Percentiles rank a stretch among this genome's conserved stretches.
Evolutionary conservation across 1,140 invertebrate genomes (phyloP).

Genomic region (Drosophila tsacasi): DNA sequence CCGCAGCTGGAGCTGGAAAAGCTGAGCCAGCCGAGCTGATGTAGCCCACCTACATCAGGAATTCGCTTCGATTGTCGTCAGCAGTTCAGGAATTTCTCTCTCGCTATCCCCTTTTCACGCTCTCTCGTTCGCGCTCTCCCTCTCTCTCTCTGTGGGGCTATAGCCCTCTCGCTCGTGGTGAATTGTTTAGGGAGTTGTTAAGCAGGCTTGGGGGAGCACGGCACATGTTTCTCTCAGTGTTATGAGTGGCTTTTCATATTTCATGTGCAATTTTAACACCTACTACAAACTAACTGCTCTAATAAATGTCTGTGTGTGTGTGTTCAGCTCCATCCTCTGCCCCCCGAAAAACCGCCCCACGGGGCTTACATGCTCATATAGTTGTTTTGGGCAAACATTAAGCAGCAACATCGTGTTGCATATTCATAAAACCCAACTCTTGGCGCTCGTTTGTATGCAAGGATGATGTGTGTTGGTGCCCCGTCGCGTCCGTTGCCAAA

Average conservation of each 20-base stretch:
- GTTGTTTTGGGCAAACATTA: constrained; percentile 61
- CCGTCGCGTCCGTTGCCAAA: constrained; percentile 16
- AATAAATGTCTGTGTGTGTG: constrained; percentile 51
- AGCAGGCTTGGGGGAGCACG: constrained; percentile 43
- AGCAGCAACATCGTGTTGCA: constrained; percentile 67
- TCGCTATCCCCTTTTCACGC: constrained; percentile 13
- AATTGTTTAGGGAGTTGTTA: constrained; percentile 56
- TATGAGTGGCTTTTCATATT: constrained; percentile 77
- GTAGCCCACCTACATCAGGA: constrained; percentile 55
- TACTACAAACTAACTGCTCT: constrained; percentile 70
- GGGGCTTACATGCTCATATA: constrained; percentile 48
- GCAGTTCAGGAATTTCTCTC: constrained; percentile 53
- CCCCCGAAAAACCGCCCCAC: constrained; percentile 5
- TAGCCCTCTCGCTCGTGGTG: constrained; percentile 36
- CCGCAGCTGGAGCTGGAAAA: constrained; percentile 61
- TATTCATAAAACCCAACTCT: constrained; percentile 68
- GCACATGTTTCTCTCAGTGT: constrained; percentile 37
- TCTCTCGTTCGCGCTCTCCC: constrained; percentile 1
- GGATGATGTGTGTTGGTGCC: constrained; percentile 3
- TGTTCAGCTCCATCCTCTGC: constrained; percentile 7
- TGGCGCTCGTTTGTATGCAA: constrained; percentile 11
- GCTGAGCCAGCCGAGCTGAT: constrained; percentile 52
- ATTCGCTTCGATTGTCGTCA: constrained; percentile 58
- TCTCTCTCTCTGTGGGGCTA: neutral
- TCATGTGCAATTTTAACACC: constrained; percentile 81